A percentile compares a stretch with the other conserved stretches of the same genome.
phyloP scores from a whole-genome alignment of 2,888 invertebrate genomes.

The Hyposoter didymator region DNA sequence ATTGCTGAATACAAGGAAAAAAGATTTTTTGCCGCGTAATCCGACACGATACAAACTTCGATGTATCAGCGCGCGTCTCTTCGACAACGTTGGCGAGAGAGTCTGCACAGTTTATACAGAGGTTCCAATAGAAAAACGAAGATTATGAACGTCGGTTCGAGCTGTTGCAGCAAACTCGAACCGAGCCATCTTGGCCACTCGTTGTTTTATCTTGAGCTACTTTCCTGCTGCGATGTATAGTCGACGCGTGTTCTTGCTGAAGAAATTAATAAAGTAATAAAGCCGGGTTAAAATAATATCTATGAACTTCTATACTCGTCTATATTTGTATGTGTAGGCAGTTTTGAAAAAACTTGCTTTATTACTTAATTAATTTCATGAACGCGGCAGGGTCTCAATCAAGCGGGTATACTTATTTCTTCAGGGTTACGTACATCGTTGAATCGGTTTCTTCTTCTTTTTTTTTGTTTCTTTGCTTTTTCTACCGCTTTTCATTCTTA shows the following conservation, averaged over 20 bases:
- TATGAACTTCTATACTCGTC: neutral
- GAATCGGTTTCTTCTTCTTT: neutral
- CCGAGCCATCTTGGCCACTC: slow-evolving; percentile 14
- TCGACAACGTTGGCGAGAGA: neutral
- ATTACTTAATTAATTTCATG: slow-evolving; percentile 44
- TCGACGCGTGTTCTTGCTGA: slow-evolving; percentile 5
- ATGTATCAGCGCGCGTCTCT: neutral
- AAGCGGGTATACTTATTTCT: slow-evolving; percentile 35
- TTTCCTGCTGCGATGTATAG: slow-evolving; percentile 20
- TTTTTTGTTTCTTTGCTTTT: neutral
- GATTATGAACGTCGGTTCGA: slow-evolving; percentile 34
- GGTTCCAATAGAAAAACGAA: slow-evolving; percentile 12
- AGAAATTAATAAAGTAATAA: slow-evolving; percentile 55
- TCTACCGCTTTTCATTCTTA: neutral
- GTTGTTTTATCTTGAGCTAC: slow-evolving; percentile 35
- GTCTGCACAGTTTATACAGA: neutral
- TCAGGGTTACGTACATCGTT: slow-evolving; percentile 34
- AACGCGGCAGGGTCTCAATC: slow-evolving; percentile 46
- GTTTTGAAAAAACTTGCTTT: slow-evolving; percentile 28
- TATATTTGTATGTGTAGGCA: neutral
- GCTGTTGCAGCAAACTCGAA: neutral
- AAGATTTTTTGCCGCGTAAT: neutral
- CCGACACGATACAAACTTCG: neutral
- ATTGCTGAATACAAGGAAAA: neutral
- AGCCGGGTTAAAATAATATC: neutral